Conservation (phyloP, 1,140 invertebrate genomes). For the Hyposmocoma kahamanoa region DNA sequence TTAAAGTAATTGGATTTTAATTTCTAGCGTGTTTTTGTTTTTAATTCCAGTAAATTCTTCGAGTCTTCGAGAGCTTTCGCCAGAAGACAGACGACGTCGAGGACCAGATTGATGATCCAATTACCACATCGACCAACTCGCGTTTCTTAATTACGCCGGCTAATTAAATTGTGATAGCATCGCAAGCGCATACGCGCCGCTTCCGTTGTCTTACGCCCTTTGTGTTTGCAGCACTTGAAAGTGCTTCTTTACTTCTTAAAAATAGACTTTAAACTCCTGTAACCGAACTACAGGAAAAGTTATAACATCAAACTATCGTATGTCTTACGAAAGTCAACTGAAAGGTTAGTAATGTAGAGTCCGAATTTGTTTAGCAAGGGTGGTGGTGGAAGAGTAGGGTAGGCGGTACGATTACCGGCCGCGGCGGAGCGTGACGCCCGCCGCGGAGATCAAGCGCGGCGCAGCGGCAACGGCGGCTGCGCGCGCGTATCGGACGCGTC, state of each 20-base stretch:
- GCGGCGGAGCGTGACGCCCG: slow-evolving; percentile 51
- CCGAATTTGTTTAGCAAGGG: neutral
- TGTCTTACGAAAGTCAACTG: too few species aligned
- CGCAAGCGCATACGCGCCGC: slow-evolving; percentile 18
- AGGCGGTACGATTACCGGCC: slow-evolving; percentile 43
- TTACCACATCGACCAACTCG: slow-evolving; percentile 42
- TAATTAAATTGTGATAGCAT: slow-evolving; percentile 55
- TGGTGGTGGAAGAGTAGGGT: slow-evolving; percentile 23
- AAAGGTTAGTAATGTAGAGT: too few species aligned
- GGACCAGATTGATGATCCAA: slow-evolving; percentile 38
- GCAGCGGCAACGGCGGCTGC: too few species aligned
- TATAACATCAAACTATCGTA: too few species aligned
- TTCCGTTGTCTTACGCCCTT: slow-evolving; percentile 49
- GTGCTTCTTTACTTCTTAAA: too few species aligned
- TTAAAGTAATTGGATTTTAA: too few species aligned
- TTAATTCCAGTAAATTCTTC: too few species aligned
- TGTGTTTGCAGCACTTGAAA: too few species aligned
- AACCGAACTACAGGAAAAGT: too few species aligned
- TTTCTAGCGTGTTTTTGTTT: too few species aligned
- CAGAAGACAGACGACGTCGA: slow-evolving; percentile 2
- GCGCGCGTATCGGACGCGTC: slow-evolving; percentile 9
- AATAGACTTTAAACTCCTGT: too few species aligned
- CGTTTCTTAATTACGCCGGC: slow-evolving; percentile 53
- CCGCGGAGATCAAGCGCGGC: slow-evolving; percentile 50
- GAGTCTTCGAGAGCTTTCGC: too few species aligned